phyloP scores from a whole-genome alignment of 2,888 invertebrate species.

The Amiota minor region DNA sequence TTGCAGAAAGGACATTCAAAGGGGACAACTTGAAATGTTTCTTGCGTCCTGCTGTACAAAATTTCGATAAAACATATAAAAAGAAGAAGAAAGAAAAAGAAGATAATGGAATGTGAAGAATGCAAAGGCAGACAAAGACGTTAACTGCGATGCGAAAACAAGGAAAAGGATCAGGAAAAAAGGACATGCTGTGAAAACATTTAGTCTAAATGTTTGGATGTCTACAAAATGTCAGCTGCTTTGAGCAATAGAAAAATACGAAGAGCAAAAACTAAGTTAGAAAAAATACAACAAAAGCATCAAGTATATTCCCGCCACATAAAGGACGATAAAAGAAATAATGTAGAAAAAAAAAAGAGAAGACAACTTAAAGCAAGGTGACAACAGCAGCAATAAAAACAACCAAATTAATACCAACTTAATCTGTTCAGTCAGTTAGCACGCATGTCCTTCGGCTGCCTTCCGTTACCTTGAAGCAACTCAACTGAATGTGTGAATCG shows the following conservation, averaged over 20 bases:
- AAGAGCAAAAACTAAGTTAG: too few relatives aligned
- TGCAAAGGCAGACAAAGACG: slow-evolving; percentile 17
- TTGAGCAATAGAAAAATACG: too few relatives aligned
- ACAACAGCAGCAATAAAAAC: slow-evolving; percentile 19
- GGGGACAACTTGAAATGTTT: neutral
- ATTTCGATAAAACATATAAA: slow-evolving; percentile 52
- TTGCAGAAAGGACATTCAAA: slow-evolving; percentile 22
- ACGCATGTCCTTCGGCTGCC: slow-evolving; percentile 5
- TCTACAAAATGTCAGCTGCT: slow-evolving; percentile 60
- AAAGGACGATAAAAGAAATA: slow-evolving; percentile 19
- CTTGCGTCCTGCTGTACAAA: slow-evolving; percentile 40
- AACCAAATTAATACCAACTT: slow-evolving; percentile 51
- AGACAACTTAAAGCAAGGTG: slow-evolving; percentile 17
- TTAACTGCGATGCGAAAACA: slow-evolving; percentile 30
- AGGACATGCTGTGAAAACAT: slow-evolving; percentile 53
- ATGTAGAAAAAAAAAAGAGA: slow-evolving; percentile 1
- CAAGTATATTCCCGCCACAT: too few relatives aligned
- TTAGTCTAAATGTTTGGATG: slow-evolving; percentile 65
- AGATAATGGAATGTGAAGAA: slow-evolving; percentile 6
- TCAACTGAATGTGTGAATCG: too few relatives aligned
- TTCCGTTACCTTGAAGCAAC: too few relatives aligned
- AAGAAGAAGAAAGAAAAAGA: slow-evolving; percentile 51
- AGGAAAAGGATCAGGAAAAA: slow-evolving; percentile 31
- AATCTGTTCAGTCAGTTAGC: slow-evolving; percentile 52
- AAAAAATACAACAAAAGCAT: too few relatives aligned